These are phyloP conservation scores for Drosophila mojavensis DNA, from an alignment of 1,140 invertebrate species.

Conservation along the genomic window DNA sequence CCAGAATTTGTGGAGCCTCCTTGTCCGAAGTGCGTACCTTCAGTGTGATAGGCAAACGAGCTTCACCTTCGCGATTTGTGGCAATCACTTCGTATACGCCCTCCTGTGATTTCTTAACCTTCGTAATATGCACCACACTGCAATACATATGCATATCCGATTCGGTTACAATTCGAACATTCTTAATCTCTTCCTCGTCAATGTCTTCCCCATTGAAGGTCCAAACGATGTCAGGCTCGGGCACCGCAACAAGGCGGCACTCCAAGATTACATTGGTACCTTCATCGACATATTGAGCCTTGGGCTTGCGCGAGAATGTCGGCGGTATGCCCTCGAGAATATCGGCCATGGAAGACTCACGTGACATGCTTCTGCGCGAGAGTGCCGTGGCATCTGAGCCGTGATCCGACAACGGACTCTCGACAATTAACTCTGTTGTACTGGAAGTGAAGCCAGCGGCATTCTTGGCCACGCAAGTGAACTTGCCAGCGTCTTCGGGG, in stretches of 20 bases:
- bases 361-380: conserved; percentile 92
- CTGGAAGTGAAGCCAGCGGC: conserved; percentile 95
- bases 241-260: conserved; percentile 93
- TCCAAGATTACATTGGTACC: conserved; percentile 92
- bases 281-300: conserved; percentile 92
- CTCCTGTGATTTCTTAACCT: conserved; percentile 91
- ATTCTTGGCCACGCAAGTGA: conserved; percentile 98
- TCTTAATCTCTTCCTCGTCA: conserved; percentile 87
- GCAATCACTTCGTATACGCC: conserved; percentile 95
- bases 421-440: conserved; percentile 94
- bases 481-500: conserved; percentile 98
- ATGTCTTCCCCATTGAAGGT: conserved; percentile 90
- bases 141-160: conserved; percentile 96
- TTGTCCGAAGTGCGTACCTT: conserved; percentile 91
- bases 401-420: conserved; percentile 94
- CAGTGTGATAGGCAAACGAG: conserved; percentile 91
- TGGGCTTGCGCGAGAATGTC: conserved; percentile 95
- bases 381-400: conserved; percentile 92
- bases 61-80: conserved; percentile 95
- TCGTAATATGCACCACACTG: conserved; percentile 91
- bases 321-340: conserved; percentile 96
- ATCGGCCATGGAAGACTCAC: conserved; percentile 95
- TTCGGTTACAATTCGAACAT: conserved; percentile 89
- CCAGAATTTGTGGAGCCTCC: conserved; percentile 92
- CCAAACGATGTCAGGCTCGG: conserved; percentile 95